Conservation (phyloP, 2,888 invertebrate genomes). For the Leptinotarsa haldemani region DNA sequence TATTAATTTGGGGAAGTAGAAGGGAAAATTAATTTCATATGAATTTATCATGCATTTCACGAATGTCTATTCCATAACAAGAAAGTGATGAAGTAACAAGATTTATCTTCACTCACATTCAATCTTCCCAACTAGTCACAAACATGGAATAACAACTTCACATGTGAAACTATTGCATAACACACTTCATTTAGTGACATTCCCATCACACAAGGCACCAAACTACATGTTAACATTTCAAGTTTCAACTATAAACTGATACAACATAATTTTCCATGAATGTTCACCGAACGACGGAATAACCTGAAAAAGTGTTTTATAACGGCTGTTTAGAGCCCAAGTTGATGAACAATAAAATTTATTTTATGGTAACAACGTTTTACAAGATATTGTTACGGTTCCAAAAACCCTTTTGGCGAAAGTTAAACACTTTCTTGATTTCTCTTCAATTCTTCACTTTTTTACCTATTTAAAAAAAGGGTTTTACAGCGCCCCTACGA, state of each 20-base stretch:
- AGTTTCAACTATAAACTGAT: constrained; percentile 24
- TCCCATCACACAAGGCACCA: background rate
- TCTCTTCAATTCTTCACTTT: constrained; percentile 44
- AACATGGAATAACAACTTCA: background rate
- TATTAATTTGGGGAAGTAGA: too few species aligned
- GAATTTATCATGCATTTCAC: too few species aligned
- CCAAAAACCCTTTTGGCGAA: constrained; percentile 55
- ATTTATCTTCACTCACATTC: background rate
- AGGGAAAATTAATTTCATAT: too few species aligned
- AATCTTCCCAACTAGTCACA: background rate
- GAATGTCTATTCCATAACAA: too few species aligned
- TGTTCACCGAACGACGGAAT: background rate
- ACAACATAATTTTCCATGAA: constrained; percentile 15
- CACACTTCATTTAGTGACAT: background rate
- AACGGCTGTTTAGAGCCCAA: constrained; percentile 41
- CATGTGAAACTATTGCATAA: background rate
- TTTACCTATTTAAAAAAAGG: constrained; percentile 56
- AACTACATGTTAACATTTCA: constrained; percentile 11
- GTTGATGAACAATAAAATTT: constrained; percentile 29
- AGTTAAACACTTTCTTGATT: constrained; percentile 53
- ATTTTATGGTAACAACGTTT: constrained; percentile 29
- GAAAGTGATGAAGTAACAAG: background rate
- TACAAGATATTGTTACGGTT: constrained; percentile 30
- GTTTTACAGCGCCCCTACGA: constrained; percentile 51
- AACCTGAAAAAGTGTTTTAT: constrained; percentile 46